These are phyloP conservation scores for Aphrocallistes beatrix DNA, from an alignment of 37 sponge, comb jelly and placozoan genomes.

Conservation along the genomic window DNA sequence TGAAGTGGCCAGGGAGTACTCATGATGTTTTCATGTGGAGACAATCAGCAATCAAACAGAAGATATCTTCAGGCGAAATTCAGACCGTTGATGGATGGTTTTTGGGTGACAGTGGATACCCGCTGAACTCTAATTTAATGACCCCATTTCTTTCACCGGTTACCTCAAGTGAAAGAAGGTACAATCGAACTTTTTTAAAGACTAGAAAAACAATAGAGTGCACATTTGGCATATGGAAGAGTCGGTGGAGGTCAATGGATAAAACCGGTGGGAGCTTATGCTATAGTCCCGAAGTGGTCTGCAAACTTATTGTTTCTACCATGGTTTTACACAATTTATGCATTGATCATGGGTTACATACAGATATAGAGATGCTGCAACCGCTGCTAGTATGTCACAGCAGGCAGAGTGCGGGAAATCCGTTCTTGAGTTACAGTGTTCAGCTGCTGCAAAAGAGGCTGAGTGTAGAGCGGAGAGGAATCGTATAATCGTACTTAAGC, in stretches of 20 bases:
- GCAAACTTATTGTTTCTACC: not conserved
- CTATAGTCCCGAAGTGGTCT: not conserved
- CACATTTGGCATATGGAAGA: slow-evolving; percentile 11
- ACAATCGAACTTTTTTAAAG: not conserved
- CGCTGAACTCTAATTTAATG: not conserved
- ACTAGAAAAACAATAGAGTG: not conserved
- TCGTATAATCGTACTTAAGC: not conserved
- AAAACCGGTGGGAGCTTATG: not conserved
- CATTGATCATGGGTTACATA: too few species aligned
- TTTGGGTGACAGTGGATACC: not conserved
- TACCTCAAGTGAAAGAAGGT: not conserved
- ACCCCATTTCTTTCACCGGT: not conserved
- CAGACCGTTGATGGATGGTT: not conserved
- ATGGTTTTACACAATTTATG: not conserved
- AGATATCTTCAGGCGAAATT: not conserved
- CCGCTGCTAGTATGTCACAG: too few species aligned
- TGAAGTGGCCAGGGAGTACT: slow-evolving; percentile 8
- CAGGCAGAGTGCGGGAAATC: too few species aligned
- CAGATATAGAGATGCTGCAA: too few species aligned
- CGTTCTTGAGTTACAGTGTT: not conserved
- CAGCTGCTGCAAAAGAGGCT: not conserved
- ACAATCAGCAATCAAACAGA: not conserved
- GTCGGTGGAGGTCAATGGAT: not conserved
- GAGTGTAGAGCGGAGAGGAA: not conserved
- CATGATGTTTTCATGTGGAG: not conserved